Evolutionary conservation across 2,113 vertebrate genomes (phyloP).

Genomic region (Scatophagus argus): DNA sequence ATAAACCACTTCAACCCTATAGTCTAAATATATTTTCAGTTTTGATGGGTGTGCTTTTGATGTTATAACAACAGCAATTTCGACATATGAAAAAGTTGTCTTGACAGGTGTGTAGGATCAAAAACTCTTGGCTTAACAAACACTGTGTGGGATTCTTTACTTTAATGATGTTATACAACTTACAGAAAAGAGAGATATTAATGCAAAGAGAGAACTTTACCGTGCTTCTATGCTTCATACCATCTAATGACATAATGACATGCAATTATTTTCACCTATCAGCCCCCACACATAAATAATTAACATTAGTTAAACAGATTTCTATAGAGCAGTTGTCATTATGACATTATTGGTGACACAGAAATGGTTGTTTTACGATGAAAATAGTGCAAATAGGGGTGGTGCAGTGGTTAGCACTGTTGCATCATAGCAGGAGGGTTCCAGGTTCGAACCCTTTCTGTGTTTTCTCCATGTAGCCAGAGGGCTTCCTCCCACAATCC

Average conservation of each 20-base stretch:
- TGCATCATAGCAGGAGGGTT: too few relatives aligned
- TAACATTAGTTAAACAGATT: neutral
- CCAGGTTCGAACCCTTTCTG: too few relatives aligned
- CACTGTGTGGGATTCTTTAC: neutral
- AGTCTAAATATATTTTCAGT: neutral
- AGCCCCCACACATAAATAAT: neutral
- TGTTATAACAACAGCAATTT: neutral
- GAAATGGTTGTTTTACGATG: neutral
- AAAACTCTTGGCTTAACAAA: neutral
- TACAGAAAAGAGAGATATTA: neutral
- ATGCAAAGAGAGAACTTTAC: neutral
- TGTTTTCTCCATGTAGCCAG: too few relatives aligned
- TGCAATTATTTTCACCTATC: neutral
- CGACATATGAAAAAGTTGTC: too few relatives aligned
- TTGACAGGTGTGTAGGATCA: constrained; percentile 7
- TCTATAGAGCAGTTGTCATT: neutral
- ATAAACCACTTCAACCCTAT: neutral
- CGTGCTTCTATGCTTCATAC: neutral
- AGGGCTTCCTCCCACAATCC: too few relatives aligned
- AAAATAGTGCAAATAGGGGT: too few relatives aligned
- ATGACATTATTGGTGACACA: neutral
- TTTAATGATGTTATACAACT: constrained; percentile 11
- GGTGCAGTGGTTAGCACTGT: too few relatives aligned
- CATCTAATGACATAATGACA: neutral
- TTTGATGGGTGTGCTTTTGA: neutral